phyloP scores from a whole-genome alignment of 2,113 vertebrate species.

The Plotosus lineatus region DNA sequence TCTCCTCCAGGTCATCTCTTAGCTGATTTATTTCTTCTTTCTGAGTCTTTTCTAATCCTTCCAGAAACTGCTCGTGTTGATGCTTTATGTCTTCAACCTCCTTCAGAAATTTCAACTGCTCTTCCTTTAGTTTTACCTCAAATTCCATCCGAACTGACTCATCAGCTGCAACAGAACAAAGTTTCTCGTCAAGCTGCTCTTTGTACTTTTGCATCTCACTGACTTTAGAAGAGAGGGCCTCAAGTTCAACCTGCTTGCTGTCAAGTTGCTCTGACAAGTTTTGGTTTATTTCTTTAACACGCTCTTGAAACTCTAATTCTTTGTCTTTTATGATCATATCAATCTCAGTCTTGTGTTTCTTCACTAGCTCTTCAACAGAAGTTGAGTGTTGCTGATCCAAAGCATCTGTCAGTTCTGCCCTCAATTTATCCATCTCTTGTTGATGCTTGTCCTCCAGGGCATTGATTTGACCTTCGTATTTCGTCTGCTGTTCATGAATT shows the following conservation, averaged over 20 bases:
- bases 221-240: conserved; percentile 82
- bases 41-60: conserved; percentile 76
- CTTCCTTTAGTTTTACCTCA: conserved; percentile 74
- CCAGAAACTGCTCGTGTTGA: conserved; percentile 74
- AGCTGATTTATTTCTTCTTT: conserved; percentile 82
- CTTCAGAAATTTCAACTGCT: conserved; percentile 69
- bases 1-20: conserved; percentile 77
- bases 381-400: conserved; percentile 71
- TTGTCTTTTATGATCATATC: conserved; percentile 80
- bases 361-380: conserved; percentile 74
- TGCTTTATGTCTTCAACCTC: conserved; percentile 73
- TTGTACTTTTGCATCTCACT: conserved; percentile 76
- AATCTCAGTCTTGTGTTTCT: conserved; percentile 74
- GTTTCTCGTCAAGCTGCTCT: conserved; percentile 75
- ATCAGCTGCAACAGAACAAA: conserved; percentile 64
- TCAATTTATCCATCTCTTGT: conserved; percentile 76
- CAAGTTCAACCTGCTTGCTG: conserved; percentile 86
- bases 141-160: conserved; percentile 67
- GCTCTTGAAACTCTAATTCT: conserved; percentile 79
- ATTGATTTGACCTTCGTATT: conserved; percentile 75
- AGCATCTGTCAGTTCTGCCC: conserved; percentile 67
- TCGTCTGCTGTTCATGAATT: conserved; percentile 77
- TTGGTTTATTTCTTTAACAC: conserved; percentile 90
- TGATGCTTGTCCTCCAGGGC: conserved; percentile 76
- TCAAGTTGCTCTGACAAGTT: conserved; percentile 88